Conservation (phyloP, 2,113 vertebrate species). For the Serinus canaria region DNA sequence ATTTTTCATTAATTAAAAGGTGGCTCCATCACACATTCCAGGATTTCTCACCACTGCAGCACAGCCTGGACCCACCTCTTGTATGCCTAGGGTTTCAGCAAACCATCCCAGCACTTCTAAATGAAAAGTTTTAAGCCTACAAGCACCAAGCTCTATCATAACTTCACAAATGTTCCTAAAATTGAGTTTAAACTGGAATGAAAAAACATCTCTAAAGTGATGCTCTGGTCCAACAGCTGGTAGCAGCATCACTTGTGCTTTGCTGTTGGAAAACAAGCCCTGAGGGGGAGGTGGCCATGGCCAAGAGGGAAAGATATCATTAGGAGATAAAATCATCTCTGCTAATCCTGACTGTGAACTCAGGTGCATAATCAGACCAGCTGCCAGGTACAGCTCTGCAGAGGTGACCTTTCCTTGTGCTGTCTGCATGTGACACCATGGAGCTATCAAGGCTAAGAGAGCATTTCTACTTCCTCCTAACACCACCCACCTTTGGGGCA, state of each 20-base stretch:
- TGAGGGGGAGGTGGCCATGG: background rate
- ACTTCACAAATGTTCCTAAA: background rate
- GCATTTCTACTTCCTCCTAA: background rate
- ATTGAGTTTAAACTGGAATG: background rate
- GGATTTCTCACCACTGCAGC: background rate
- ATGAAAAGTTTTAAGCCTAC: background rate
- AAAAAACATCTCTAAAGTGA: background rate
- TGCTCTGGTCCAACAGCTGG: background rate
- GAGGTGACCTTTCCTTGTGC: background rate
- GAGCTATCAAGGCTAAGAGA: background rate
- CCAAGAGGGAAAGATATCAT: background rate
- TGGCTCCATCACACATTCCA: background rate
- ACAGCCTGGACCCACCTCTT: rapidly evolving
- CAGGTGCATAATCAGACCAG: background rate
- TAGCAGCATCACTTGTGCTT: background rate
- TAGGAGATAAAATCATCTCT: background rate
- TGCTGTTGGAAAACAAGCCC: background rate
- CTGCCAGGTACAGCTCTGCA: background rate
- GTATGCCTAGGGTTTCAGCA: background rate
- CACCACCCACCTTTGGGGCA: background rate
- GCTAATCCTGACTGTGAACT: background rate
- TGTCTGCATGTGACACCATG: background rate
- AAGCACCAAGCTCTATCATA: background rate
- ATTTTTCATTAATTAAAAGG: background rate
- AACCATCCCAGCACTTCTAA: background rate